Percentiles rank a stretch among this genome's conserved stretches.
phyloP scores from a whole-genome alignment of 2,797 vertebrate genomes.

The Florisuga fusca region DNA sequence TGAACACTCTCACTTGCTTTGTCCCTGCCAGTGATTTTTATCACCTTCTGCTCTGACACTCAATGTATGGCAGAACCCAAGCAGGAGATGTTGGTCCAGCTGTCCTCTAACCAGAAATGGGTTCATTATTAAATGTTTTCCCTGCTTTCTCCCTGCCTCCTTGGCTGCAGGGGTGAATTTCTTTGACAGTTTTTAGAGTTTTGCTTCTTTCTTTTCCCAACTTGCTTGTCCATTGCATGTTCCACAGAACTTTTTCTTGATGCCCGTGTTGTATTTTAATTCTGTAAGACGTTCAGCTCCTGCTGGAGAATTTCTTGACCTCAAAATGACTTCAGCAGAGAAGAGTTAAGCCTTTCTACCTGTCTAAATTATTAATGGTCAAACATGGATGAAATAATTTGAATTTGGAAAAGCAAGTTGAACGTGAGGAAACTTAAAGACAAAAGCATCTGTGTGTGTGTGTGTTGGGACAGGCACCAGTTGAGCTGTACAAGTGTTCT shows the following conservation, averaged over 20 bases:
- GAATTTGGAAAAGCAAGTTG: neutral
- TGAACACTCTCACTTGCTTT: neutral
- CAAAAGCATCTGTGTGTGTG: neutral
- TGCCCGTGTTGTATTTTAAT: neutral
- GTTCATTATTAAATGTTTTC: neutral
- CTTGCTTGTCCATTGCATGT: neutral
- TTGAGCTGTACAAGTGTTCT: neutral
- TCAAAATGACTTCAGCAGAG: neutral
- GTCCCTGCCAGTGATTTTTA: neutral
- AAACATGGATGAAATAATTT: neutral
- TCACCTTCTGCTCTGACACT: neutral
- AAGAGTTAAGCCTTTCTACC: neutral
- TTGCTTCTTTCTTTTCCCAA: neutral
- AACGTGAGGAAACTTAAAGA: neutral
- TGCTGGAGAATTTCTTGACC: neutral
- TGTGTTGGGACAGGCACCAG: neutral
- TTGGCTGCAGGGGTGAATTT: neutral
- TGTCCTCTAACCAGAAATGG: neutral
- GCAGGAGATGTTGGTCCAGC: neutral
- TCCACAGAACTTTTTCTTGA: neutral
- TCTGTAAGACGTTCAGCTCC: neutral
- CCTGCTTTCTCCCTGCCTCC: neutral
- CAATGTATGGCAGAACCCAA: accelerated
- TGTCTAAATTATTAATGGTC: neutral
- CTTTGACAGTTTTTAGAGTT: neutral